Conservation (phyloP, 1,140 invertebrate species). For the Seison nebaliae region DNA sequence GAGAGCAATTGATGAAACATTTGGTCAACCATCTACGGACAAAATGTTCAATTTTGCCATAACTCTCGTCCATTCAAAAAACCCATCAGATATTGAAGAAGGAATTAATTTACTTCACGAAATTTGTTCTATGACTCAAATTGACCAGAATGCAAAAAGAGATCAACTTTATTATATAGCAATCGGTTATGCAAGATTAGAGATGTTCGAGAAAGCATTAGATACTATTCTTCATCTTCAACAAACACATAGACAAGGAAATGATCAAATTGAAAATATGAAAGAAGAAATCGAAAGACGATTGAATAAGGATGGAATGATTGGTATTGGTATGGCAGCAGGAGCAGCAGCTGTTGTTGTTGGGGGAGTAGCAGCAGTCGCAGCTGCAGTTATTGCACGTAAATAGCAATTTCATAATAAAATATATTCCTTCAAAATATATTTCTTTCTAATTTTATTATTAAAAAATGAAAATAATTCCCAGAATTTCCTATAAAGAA, state of each 20-base stretch:
- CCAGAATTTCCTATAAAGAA: no score
- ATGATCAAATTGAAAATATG: constrained; percentile 8
- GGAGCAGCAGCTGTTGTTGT: constrained; percentile 8
- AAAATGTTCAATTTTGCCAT: no score
- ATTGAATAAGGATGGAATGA: constrained; percentile 11
- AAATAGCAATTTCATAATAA: no score
- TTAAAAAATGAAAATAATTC: no score
- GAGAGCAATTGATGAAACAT: no score
- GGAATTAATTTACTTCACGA: constrained; percentile 2
- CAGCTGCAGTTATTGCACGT: constrained; percentile 2
- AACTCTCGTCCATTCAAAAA: no score
- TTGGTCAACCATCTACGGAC: no score
- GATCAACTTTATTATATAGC: constrained; percentile 11
- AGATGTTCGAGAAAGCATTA: constrained; percentile 6
- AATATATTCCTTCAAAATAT: no score
- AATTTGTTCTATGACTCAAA: constrained; percentile 3
- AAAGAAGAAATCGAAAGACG: constrained; percentile 3
- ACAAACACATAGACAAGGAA: no score
- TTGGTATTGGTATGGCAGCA: constrained; percentile 8
- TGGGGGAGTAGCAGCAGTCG: constrained; percentile 2
- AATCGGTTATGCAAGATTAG: constrained; percentile 7
- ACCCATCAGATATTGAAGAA: constrained; percentile 3
- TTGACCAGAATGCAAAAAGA: constrained; percentile 10
- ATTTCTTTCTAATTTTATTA: no score
- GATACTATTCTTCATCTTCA: constrained; percentile 8